Percentiles rank a stretch among this genome's conserved stretches.
phyloP scores from a whole-genome alignment of 2,113 vertebrate species.

The Phalacrocorax brasilianus region DNA sequence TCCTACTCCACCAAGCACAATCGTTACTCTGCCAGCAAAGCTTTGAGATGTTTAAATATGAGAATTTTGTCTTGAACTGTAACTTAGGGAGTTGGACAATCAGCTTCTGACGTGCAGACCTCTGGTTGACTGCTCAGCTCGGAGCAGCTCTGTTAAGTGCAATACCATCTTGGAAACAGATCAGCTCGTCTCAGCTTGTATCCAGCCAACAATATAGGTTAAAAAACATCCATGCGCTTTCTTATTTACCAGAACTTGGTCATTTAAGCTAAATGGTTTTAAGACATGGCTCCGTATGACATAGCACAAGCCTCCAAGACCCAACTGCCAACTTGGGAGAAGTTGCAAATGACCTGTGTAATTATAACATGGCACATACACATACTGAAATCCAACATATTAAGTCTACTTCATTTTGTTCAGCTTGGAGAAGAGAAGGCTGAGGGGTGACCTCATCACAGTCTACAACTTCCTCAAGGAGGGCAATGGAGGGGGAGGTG shows the following conservation, averaged over 20 bases:
- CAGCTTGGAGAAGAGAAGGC: not conserved
- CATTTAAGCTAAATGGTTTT: not conserved
- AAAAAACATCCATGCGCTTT: not conserved
- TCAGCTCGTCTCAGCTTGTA: not conserved
- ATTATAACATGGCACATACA: not conserved
- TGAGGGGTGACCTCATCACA: not conserved
- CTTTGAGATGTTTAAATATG: not conserved
- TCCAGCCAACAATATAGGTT: not conserved
- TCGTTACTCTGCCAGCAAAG: not conserved
- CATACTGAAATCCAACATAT: not conserved
- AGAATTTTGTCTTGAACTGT: not conserved
- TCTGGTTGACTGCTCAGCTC: not conserved
- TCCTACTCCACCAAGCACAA: not conserved
- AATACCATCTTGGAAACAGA: not conserved
- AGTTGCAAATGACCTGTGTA: not conserved
- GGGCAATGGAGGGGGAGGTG: not conserved
- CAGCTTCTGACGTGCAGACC: not conserved
- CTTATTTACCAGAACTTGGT: not conserved
- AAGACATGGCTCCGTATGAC: not conserved
- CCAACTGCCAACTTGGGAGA: not conserved
- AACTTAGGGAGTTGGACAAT: not conserved
- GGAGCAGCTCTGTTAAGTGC: not conserved
- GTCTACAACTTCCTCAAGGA: not conserved
- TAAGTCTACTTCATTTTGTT: not conserved
- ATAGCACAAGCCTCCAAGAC: not conserved